Base-by-base conservation (phyloP, 2,113 vertebrate genomes). In the Fulica atra region DNA sequence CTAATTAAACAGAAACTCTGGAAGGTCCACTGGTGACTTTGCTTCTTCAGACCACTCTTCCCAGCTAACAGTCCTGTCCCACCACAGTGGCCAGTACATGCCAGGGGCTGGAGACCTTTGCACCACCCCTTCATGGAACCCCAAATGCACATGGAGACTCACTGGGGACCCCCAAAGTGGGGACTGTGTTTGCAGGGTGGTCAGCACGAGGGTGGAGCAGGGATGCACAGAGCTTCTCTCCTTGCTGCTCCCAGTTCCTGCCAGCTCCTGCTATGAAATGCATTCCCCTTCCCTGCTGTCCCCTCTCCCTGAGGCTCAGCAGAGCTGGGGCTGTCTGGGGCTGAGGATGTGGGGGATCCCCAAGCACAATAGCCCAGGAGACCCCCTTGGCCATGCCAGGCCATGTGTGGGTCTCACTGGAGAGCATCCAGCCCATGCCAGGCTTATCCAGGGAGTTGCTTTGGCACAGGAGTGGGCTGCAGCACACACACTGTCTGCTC, bases 331-430 rank as follows among this genome's bases (percentile, higher is more conserved):
- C 40, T 70, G 25, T 53, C 51, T 2, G 9, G 35, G 42, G 29
- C 29, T 3, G 5, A 11, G 29, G 25, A 17, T 13, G 17, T 5
- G 11, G 9, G 17, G 35, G 11, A 7, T 11, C 18, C n/a, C 6
- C 3, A 0, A 1, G 5, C 40, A n/a, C 2, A 1, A 61, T 19
- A 42, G 8, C 35, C 57, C 65, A 11, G 3, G 2, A 21, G 28
- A 56, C 5, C 25, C 61, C 29, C 25, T 46, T 1, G 6, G 66
- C 40, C 31, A 48, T 1, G 5, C 40, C 2, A 2, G 63, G 21
- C 23, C 59, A 40, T 1, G 0, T 11, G 36, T 38, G 40, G 24
- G 44, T 54, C 57, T 36, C 2, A 2, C 24, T 50, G 80, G 7
- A 0, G 26, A 82, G 71, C 28, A n/a, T 3, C 25, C 16, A 20